phyloP scores from a whole-genome alignment of 2,888 invertebrate genomes.

The Drosophila flavopinicola region DNA sequence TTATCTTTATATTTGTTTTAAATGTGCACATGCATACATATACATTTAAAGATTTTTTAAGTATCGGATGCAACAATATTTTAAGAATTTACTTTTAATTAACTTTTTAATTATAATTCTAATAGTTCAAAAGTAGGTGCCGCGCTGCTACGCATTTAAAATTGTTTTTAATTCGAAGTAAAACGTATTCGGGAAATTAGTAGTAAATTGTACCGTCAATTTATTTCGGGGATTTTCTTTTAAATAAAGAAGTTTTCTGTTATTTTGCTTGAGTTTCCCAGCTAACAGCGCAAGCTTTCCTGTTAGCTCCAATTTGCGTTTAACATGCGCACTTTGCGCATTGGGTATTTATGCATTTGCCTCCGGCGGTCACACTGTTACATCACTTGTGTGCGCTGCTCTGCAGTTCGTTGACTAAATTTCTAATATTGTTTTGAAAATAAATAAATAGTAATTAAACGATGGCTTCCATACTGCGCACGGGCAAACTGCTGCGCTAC shows the following conservation, averaged over 20 bases:
- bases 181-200: too few relatives aligned
- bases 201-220: too few relatives aligned
- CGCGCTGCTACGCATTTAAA: too few relatives aligned
- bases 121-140: too few relatives aligned
- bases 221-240: too few relatives aligned
- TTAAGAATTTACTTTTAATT: too few relatives aligned
- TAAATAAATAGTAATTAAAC: conserved; percentile 33
- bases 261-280: neutral
- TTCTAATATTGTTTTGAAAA: conserved; percentile 39
- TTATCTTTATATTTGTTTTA: too few relatives aligned
- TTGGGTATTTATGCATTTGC: neutral
- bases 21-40: too few relatives aligned
- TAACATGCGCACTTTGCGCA: neutral
- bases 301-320: conserved; percentile 7
- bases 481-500: conserved; percentile 90
- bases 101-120: too few relatives aligned
- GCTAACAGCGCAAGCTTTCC: neutral
- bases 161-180: too few relatives aligned
- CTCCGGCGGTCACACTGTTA: conserved; percentile 32
- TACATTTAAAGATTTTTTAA: too few relatives aligned
- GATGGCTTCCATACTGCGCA: conserved; percentile 85
- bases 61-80: too few relatives aligned
- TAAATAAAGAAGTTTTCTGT: neutral
- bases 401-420: conserved; percentile 21
- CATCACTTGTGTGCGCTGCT: conserved; percentile 43